These are phyloP conservation scores for Seira musarum DNA, from an alignment of 2,888 invertebrate genomes.

Conservation along the genomic window DNA sequence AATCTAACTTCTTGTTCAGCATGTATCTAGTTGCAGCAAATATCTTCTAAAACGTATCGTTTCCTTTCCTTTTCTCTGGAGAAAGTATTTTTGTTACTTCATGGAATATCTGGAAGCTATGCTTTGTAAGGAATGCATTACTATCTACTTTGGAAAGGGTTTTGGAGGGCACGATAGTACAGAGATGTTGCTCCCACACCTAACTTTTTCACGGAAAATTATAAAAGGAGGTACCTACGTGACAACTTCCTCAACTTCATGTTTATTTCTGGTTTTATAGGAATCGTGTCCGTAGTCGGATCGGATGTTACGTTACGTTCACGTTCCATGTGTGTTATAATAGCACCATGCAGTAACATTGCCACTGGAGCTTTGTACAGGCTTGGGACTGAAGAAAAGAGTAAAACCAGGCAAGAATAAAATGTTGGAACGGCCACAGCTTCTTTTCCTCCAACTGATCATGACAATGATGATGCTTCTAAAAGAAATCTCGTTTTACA, in stretches of 20 bases:
- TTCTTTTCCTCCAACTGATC: neutral
- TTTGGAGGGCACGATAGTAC: neutral
- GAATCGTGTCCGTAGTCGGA: neutral
- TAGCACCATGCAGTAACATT: neutral
- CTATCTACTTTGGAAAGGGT: too few species aligned
- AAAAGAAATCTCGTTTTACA: constrained; percentile 14
- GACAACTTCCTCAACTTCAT: neutral
- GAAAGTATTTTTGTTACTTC: neutral
- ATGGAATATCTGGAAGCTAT: neutral
- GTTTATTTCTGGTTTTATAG: neutral
- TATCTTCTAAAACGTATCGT: neutral
- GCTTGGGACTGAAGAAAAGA: neutral
- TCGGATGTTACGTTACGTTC: neutral
- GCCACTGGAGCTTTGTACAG: neutral
- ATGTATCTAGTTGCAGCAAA: neutral
- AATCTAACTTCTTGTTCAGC: constrained; percentile 12
- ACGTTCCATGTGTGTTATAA: neutral
- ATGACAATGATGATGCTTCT: constrained; percentile 14
- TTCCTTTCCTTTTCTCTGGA: neutral
- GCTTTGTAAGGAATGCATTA: neutral
- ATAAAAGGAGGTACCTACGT: neutral
- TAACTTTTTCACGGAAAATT: neutral
- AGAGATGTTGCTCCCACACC: constrained; percentile 12
- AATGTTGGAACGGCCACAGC: constrained; percentile 1
- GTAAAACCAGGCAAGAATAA: neutral